Base-by-base conservation (phyloP, 2,797 vertebrate species). In the Cuculus canorus region DNA sequence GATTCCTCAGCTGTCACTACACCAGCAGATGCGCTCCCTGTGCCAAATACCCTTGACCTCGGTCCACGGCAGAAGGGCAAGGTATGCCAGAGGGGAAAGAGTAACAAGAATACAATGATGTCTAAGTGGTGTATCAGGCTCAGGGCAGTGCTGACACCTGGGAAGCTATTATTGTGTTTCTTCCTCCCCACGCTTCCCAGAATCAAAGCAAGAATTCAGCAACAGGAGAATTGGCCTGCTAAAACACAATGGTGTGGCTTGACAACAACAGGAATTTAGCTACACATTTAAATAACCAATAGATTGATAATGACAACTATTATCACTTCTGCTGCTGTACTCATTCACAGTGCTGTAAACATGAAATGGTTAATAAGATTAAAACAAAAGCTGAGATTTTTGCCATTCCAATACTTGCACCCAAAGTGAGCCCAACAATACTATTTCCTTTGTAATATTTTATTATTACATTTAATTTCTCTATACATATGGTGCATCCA, bases 1-100 rank as follows among this genome's bases (percentile, higher is more conserved):
- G 41, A 94, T 79, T 54, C 66, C 61, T 93, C 82, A 86, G 91
- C 65, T 93, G 57, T 68, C 82, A 82, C 47, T 25, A 66, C 2
- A 2, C 19, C 1, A 0, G 66, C 57, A 91, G 47, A 92, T 69
- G 37, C 28, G n/a, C 3, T 82, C 32, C 75, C 33, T 0, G 0
- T 32, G 65, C n/a, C 84, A 92, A 84, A 82, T 8, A 63, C 9
- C 43, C 47, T 61, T 45, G 33, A 71, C 37, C 43, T 69, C 3
- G 0, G n/a, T 7, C 50, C 10, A 4, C 43, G 32, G 45, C 82
- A 82, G 37, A 73, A 17, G 64, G 8, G 19, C 19, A 79, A 69
- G 30, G 23, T 48, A 47, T 0, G 4, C 35, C 4, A 87, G 47
- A 76, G 11, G 9, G 33, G 15, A 32, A 54, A 71, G 30, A 25